phyloP scores from a whole-genome alignment of 2,113 vertebrate species.

The Cariama cristata region DNA sequence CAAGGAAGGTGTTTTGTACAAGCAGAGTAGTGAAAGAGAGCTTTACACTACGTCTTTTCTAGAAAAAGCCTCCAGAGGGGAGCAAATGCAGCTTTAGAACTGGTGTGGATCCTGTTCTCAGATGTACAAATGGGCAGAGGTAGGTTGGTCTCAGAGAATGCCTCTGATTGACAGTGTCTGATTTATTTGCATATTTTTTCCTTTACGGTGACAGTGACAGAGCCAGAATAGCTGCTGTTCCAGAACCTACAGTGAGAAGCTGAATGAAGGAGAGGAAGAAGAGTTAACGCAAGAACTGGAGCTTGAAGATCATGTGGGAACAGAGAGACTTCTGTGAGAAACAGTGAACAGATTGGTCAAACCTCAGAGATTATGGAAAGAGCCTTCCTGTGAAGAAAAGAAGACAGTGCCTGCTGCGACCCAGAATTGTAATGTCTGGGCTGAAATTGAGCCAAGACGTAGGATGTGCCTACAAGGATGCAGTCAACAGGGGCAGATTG shows the following conservation, averaged over 20 bases:
- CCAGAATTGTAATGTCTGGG: neutral
- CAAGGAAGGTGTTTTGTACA: neutral
- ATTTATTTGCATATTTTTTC: neutral
- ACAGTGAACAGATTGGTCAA: neutral
- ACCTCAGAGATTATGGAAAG: neutral
- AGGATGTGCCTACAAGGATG: neutral
- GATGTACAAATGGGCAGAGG: neutral
- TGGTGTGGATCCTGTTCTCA: neutral
- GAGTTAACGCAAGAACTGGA: neutral
- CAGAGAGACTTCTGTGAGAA: neutral
- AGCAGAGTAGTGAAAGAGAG: neutral
- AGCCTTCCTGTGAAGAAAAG: neutral
- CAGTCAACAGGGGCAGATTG: neutral
- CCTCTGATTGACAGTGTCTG: neutral
- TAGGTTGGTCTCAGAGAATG: neutral
- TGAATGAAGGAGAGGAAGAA: neutral
- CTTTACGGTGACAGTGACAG: neutral
- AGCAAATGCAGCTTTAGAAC: neutral
- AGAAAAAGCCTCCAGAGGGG: neutral
- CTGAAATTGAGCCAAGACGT: neutral
- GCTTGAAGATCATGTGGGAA: neutral
- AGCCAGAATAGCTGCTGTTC: neutral
- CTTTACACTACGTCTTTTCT: neutral
- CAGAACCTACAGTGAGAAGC: neutral
- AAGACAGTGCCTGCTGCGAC: rapidly evolving